These are phyloP conservation scores for Hydrolagus affinis DNA, from an alignment of 2,113 vertebrate genomes.

Conservation along the genomic window DNA sequence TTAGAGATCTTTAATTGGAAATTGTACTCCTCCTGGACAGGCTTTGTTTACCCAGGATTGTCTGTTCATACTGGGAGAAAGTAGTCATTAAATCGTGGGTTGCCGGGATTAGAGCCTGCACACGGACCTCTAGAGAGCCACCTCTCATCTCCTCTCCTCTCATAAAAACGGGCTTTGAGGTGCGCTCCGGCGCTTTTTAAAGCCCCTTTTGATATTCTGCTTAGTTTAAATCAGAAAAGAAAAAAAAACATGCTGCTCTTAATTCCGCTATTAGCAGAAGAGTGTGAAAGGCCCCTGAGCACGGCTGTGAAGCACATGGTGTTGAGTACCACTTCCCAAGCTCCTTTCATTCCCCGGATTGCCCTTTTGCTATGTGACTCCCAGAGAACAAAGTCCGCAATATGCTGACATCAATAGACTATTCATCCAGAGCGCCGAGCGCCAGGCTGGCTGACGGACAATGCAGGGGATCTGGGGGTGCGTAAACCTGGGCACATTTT, in stretches of 20 bases:
- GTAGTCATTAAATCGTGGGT: slow-evolving; percentile 65
- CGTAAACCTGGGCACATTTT: too few species aligned
- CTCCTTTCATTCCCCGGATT: not conserved
- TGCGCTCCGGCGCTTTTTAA: slow-evolving; percentile 37
- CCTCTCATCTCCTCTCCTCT: slow-evolving; percentile 65
- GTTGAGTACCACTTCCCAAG: not conserved
- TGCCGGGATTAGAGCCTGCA: slow-evolving; percentile 68
- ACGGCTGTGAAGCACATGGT: not conserved
- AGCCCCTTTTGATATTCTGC: slow-evolving; percentile 39
- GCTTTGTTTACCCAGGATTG: slow-evolving; percentile 65
- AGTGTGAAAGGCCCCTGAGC: not conserved
- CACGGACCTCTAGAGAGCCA: slow-evolving; percentile 52
- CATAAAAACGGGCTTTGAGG: slow-evolving; percentile 57
- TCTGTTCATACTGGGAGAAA: slow-evolving; percentile 49
- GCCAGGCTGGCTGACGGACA: not conserved
- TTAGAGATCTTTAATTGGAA: slow-evolving; percentile 74
- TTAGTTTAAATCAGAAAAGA: slow-evolving; percentile 26
- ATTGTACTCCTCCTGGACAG: slow-evolving; percentile 57
- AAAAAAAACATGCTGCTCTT: slow-evolving; percentile 1
- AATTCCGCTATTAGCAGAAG: slow-evolving; percentile 16
- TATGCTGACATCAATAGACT: not conserved
- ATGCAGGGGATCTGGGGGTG: not conserved
- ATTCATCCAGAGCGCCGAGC: not conserved
- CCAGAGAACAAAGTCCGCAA: not conserved
- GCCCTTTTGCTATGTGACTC: not conserved